Conservation (phyloP, 1,140 invertebrate genomes). For the Vanessa atalanta region DNA sequence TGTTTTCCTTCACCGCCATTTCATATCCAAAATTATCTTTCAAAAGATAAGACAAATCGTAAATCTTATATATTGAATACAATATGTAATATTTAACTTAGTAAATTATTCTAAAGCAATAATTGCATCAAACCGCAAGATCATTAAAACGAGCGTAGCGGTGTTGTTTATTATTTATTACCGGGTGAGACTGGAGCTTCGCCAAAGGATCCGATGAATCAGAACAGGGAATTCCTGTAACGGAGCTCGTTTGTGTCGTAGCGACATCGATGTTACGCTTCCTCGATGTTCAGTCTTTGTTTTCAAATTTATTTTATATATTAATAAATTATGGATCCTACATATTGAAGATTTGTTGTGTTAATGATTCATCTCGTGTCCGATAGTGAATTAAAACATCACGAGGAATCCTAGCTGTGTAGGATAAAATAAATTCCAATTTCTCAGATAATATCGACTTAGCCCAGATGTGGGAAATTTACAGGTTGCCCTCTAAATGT, state of each 20-base stretch:
- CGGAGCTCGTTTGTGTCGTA: constrained; percentile 13
- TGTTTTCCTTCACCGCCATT: too few relatives aligned
- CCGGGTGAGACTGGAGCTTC: constrained; percentile 15
- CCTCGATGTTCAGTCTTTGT: constrained; percentile 19
- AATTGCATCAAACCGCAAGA: not conserved
- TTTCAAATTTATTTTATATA: not conserved
- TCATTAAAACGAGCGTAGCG: constrained; percentile 18
- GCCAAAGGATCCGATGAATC: constrained; percentile 42
- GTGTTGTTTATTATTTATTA: constrained; percentile 26
- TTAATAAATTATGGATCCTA: too few relatives aligned
- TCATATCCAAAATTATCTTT: too few relatives aligned
- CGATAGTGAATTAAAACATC: too few relatives aligned
- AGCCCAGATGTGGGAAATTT: too few relatives aligned
- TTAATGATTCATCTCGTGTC: too few relatives aligned
- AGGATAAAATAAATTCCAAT: not conserved
- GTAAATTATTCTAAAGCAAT: not conserved
- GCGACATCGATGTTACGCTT: constrained; percentile 28
- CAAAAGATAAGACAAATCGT: too few relatives aligned
- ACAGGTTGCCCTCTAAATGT: too few relatives aligned
- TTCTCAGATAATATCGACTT: too few relatives aligned
- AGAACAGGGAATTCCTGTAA: constrained; percentile 30
- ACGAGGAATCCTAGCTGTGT: not conserved
- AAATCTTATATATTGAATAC: not conserved
- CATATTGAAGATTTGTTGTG: too few relatives aligned
- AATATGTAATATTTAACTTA: not conserved